Evolutionary conservation across 2,888 invertebrate genomes (phyloP), one percentile per base, ranked within the genome.

Genomic region (Noctua comes): DNA sequence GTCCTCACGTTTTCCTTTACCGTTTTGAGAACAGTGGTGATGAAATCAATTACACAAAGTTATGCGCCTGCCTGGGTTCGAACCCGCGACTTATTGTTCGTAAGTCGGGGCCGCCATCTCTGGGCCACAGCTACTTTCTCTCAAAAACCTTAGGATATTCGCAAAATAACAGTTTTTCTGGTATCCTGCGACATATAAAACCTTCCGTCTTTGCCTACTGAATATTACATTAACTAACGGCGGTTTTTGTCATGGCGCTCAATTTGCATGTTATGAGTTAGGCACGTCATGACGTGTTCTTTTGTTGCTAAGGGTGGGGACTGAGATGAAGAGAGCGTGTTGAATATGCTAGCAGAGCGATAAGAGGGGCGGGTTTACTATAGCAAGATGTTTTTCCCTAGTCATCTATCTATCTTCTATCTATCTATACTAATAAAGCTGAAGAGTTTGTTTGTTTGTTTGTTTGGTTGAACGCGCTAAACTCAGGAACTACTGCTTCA

Each of bases 181-280:
- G n/a, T 66, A 66, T 66, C 8, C 43, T n/a, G 66, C 4, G 66
- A 43, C 66, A n/a, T 66, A 91, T 93, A 94, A 92, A 94, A 93
- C 91, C 91, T 73, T 66, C 83, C 90, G 85, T 81, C 89, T 89
- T 86, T 88, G 92, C 93, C 95, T 95, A 90, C 93, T 95, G 95
- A 96, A 96, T 96, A 95, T 96, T 95, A 95, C 94, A 96, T 95
- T 94, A 94, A 94, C 93, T 92, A 75, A 80, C 89, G 89, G 90
- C 88, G 91, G 92, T 94, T 95, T 95, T 94, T 93, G 92, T 91
- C 91, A 88, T 89, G 92, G 88, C 90, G 89, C 92, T 87, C 87
- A 92, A 96, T 96, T 96, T 96, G 92, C 96, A 96, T 95, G 94
- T 95, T 95, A 96, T 96, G 95, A 95, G 95, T 91, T 90, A 88